Evolutionary conservation across 2,888 invertebrate genomes (phyloP), one percentile per base, ranked within the genome.

Genomic region (Trichopoda pennipes): DNA sequence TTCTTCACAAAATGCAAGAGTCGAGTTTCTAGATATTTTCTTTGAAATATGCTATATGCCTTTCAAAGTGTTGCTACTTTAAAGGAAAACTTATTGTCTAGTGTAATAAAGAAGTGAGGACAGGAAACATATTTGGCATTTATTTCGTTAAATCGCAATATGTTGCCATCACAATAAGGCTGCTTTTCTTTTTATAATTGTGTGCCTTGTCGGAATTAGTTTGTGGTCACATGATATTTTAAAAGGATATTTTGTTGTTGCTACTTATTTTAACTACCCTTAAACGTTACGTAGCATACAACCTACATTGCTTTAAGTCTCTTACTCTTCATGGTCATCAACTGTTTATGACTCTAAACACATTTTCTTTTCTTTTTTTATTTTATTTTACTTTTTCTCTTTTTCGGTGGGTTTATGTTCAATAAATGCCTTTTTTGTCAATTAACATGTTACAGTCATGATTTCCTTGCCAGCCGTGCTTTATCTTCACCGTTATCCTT

Each of bases 121-220:
- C 42, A 38, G 7, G 16, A 23, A 23, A 47, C 17, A 47, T 17
- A 49, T 49, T 66, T 60, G 56, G 58, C 61, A 77, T 77, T 73
- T 74, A 70, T 70, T 64, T 66, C 44, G 60, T 78, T 70, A 58
- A 70, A 56, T 21, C 19, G 72, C 83, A 79, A 83, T 77, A 74
- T 84, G 81, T 81, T 81, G 77, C 79, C 81, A 78, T 47, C 79
- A 81, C 77, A 83, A 81, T 83, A 80, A 72, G 68, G 63, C 49
- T 66, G 80, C 70, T 75, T 55, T 74, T 32, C 68, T 63, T 8
- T 66, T 35, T 56, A 14, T 56, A 61, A 68, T 60, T 42, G 66
- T 42, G 42, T 61, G 61, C 53, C 38, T 44, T 53, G 35, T 51
- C 21, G 53, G 60, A 17, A 21, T 72, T 55, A 60, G 53, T 63